These are phyloP conservation scores for Hylaeus anthracinus DNA, from an alignment of 1,140 invertebrate genomes.

Conservation along the genomic window DNA sequence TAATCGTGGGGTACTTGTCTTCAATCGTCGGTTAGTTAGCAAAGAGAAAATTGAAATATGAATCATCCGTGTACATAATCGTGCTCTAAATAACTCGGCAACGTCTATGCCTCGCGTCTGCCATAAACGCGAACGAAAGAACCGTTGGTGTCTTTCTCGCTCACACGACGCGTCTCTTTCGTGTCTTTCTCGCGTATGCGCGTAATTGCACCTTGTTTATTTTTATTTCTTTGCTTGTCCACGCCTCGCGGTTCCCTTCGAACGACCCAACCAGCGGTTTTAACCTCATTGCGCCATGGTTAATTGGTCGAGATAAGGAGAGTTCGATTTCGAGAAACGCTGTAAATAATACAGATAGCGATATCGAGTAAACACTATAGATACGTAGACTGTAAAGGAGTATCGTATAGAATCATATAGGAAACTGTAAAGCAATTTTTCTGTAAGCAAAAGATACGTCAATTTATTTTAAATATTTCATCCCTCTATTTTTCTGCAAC, in stretches of 20 bases:
- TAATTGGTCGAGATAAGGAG: slow-evolving; percentile 21
- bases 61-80: slow-evolving; percentile 56
- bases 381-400: too few species aligned
- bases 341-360: neutral
- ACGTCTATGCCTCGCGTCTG: slow-evolving; percentile 3
- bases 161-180: slow-evolving; percentile 11
- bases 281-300: slow-evolving; percentile 21
- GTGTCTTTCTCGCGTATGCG: neutral
- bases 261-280: neutral
- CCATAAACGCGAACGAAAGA: slow-evolving; percentile 26
- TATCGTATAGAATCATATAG: too few species aligned
- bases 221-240: slow-evolving; percentile 6
- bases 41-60: slow-evolving; percentile 61
- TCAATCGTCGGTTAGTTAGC: slow-evolving; percentile 43
- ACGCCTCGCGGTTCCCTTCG: neutral
- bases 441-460: too few species aligned
- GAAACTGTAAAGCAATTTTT: too few species aligned
- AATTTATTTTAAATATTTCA: too few species aligned
- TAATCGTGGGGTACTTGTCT: slow-evolving; percentile 46
- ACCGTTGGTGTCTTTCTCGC: slow-evolving; percentile 5
- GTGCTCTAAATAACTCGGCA: slow-evolving; percentile 45
- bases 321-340: neutral
- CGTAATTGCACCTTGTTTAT: slow-evolving; percentile 20
- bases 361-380: too few species aligned
- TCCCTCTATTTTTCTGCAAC: too few species aligned